Evolutionary conservation across 2,113 vertebrate species (phyloP), one percentile per base, ranked within the genome.

Genomic region (Orthochromis indermauri): DNA sequence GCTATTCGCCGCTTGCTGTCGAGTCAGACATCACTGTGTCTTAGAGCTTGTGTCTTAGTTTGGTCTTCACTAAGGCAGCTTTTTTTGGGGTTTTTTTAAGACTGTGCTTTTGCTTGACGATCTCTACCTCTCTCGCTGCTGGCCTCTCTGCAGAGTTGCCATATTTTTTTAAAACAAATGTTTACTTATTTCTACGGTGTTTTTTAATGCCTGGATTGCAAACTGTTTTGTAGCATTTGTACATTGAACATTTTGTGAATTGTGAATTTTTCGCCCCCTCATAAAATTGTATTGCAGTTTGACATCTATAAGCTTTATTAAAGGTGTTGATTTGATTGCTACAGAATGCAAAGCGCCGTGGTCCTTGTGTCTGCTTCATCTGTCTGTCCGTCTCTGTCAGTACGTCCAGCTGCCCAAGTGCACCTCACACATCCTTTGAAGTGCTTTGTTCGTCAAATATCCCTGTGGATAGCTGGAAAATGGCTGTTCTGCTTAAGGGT

Each of bases 361-460:
- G 98, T 97, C 97, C 97, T 98, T 98, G 98, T 99, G 97, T 99
- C 97, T 98, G 97, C 98, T 97, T 97, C 98, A 97, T 98, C 97
- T 89, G 95, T 96, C 94, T 91, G 94, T 95, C 92, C 9, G 86
- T 94, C 91, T 92, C 87, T 81, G 92, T 94, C 93, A 16, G 90
- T 94, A 85, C 57, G 94, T 95, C 89, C 92, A 87, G 89, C 92
- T 92, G 88, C 90, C 84, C 68, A 76, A 85, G 97, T 97, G 97
- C 96, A 96, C 96, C 96, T 93, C 94, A 95, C 94, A 95, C 97
- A 96, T 96, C 96, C 94, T 95, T 92, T 94, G 92, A 79, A 91
- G 92, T 61, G 89, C 96, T 97, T 97, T 98, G 95, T 98, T 97
- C 94, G 96, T 97, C 98, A 98, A 97, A 97, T 98, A 98, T 98